Conservation (phyloP, 1,140 invertebrate genomes). For the Zophobas morio region DNA sequence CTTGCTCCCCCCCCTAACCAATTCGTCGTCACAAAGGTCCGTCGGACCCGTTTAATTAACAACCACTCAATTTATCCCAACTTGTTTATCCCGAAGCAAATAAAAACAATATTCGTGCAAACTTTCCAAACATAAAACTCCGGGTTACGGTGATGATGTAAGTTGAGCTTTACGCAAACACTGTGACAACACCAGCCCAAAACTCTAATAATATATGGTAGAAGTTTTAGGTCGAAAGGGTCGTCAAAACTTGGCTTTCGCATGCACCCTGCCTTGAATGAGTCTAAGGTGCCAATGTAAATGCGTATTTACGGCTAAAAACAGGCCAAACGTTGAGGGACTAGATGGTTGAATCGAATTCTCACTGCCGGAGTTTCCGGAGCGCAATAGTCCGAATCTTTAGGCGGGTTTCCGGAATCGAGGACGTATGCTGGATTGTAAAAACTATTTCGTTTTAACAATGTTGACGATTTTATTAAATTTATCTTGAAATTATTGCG, state of each 20-base stretch:
- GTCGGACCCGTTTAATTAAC: conserved; percentile 5
- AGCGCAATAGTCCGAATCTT: not conserved
- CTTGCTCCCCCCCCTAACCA: not conserved
- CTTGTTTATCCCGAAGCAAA: conserved; percentile 1
- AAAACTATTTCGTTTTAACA: not conserved
- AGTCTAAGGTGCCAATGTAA: conserved; percentile 5
- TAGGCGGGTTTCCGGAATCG: not conserved
- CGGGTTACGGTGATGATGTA: conserved; percentile 23
- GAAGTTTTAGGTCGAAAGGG: conserved; percentile 17
- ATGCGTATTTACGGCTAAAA: not conserved
- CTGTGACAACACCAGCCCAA: conserved; percentile 24
- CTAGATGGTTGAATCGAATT: not conserved
- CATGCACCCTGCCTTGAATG: conserved; percentile 9
- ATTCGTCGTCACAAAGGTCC: not conserved
- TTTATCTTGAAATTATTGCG: not conserved
- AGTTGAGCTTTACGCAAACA: conserved; percentile 21
- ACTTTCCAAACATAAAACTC: conserved; percentile 10
- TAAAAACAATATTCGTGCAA: conserved; percentile 10
- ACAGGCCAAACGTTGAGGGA: not conserved
- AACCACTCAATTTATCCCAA: not conserved
- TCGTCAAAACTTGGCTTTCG: conserved; percentile 17
- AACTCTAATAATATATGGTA: conserved; percentile 29
- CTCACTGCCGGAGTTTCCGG: not conserved
- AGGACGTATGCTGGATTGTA: not conserved
- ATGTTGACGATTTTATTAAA: not conserved